Evolutionary conservation across 1,140 invertebrate genomes (phyloP).

Genomic region (Cotesia typhae): DNA sequence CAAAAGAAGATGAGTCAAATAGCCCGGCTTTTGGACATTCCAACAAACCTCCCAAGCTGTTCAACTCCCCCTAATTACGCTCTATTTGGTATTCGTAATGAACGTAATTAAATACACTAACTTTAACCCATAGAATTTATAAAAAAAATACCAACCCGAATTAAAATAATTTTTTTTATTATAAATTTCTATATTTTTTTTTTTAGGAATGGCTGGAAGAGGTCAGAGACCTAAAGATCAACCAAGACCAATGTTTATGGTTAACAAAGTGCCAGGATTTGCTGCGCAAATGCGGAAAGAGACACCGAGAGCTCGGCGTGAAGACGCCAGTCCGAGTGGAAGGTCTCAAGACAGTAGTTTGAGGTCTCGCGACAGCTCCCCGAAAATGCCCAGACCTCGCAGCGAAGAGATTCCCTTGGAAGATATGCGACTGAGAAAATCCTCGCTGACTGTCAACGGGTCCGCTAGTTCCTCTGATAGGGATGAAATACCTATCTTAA

Average conservation of each 20-base stretch:
- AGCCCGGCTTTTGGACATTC: constrained; percentile 87
- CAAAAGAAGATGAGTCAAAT: constrained; percentile 97
- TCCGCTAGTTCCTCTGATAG: constrained; percentile 36
- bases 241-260: constrained; percentile 69
- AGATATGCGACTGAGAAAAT: constrained; percentile 70
- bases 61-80: constrained; percentile 66
- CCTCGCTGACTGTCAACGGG: constrained; percentile 51
- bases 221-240: constrained; percentile 67
- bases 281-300: constrained; percentile 72
- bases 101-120: constrained; percentile 51
- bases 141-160: not conserved
- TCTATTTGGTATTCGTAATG: constrained; percentile 53
- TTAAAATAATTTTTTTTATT: constrained; percentile 28
- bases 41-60: constrained; percentile 70
- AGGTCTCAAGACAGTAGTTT: constrained; percentile 52
- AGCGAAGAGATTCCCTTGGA: constrained; percentile 88
- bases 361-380: constrained; percentile 76
- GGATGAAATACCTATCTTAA: constrained; percentile 43
- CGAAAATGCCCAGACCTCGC: constrained; percentile 75
- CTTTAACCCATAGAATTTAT: too few relatives aligned
- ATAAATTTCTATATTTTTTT: constrained; percentile 5
- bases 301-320: constrained; percentile 49
- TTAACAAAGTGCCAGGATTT: constrained; percentile 74
- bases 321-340: constrained; percentile 54
- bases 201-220: constrained; percentile 58